phyloP scores from a whole-genome alignment of 2,113 vertebrate genomes.

The Helogale parvula region DNA sequence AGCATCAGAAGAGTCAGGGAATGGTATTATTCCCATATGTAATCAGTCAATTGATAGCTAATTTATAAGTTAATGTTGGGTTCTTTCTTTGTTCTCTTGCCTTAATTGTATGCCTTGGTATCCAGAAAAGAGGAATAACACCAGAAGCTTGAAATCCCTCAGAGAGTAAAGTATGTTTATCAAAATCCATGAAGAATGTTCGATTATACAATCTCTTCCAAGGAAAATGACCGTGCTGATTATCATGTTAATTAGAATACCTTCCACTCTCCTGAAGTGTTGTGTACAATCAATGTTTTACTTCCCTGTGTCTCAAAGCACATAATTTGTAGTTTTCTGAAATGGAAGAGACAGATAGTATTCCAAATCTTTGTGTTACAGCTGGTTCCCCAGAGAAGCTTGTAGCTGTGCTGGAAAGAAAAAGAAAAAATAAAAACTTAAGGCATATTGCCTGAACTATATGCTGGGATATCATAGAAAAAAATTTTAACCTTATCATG shows the following conservation, averaged over 20 bases:
- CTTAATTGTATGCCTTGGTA: constrained; percentile 20
- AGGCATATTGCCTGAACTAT: constrained; percentile 49
- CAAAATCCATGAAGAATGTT: constrained; percentile 68
- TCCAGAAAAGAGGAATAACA: constrained; percentile 41
- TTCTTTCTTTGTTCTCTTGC: constrained; percentile 23
- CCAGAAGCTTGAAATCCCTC: constrained; percentile 25
- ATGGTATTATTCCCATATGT: not conserved
- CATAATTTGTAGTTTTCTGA: constrained; percentile 63
- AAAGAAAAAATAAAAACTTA: not conserved
- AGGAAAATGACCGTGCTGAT: constrained; percentile 58
- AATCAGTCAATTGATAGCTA: constrained; percentile 18
- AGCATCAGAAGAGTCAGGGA: not conserved
- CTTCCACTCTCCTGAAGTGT: constrained; percentile 38
- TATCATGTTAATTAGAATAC: constrained; percentile 72
- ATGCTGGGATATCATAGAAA: constrained; percentile 41
- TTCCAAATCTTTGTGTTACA: constrained; percentile 62
- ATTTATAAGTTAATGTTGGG: constrained; percentile 56
- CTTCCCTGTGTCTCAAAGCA: constrained; percentile 57
- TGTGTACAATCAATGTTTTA: constrained; percentile 64
- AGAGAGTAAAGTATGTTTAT: constrained; percentile 65
- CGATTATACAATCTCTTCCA: constrained; percentile 57
- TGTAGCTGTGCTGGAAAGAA: constrained; percentile 16
- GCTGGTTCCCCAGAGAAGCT: constrained; percentile 58
- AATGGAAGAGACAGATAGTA: constrained; percentile 57
- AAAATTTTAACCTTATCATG: constrained; percentile 56